Base-by-base conservation (phyloP, 1,140 invertebrate species). In the Melitaea cinxia region DNA sequence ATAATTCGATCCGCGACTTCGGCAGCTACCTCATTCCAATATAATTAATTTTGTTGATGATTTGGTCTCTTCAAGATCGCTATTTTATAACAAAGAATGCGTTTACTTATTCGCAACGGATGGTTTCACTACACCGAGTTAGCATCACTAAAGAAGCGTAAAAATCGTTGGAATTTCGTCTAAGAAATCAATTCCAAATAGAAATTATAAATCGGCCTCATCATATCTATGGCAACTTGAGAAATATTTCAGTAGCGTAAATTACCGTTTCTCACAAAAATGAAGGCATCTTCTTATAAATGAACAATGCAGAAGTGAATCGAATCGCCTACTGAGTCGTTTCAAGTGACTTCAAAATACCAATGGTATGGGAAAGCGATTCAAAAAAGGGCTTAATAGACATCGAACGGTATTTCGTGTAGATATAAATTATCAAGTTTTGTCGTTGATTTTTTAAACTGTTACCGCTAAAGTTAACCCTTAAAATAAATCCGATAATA, bases 291-390 rank as follows among this genome's bases (percentile, higher is more conserved):
- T 42, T 42, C 37, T 42, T 42, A 4, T 17, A 42, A 37, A 37
- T 72, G 73, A 62, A 77, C 55, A 75, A 79, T 77, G 76, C 72
- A 62, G 62, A 78, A 68, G 65, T 83, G 79, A 71, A 69, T 60
- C 83, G 52, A 85, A 88, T 88, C 75, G 79, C 60, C 78, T 80
- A 78, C 77, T 75, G 79, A 81, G 81, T 80, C 82, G 76, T 73
- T 72, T 75, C 72, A 74, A 78, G 70, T 75, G 73, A 75, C 65
- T 79, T 65, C 68, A 75, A 47, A 64, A 77, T 71, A 66, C 71
- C 72, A 73, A 64, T 77, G 73, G 73, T 74, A 78, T 85, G 78
- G 78, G 82, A 85, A 85, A 85, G 68, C 64, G 52, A 66, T 21
- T n/a, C 42, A 52, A 58, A 58, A 53, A 28, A 52, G 23, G 24